Conservation (phyloP, 2,113 vertebrate genomes). For the Ariopsis seemanni region DNA sequence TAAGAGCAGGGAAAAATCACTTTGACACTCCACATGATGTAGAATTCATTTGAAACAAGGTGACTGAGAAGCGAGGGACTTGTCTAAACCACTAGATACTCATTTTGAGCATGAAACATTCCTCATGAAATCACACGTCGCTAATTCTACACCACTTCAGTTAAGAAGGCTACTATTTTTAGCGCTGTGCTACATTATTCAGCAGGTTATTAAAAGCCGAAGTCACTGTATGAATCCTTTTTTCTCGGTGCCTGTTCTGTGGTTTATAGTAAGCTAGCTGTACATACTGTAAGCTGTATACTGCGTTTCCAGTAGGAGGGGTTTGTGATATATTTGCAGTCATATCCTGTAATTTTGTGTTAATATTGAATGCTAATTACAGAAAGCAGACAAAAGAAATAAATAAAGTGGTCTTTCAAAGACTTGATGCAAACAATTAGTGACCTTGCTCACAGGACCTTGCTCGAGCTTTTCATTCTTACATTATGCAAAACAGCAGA, state of each 20-base stretch:
- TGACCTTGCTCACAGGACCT: background rate
- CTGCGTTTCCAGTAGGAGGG: background rate
- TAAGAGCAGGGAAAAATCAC: background rate
- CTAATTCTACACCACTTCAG: slow-evolving; percentile 18
- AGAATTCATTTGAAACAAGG: background rate
- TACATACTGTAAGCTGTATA: background rate
- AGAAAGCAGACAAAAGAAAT: background rate
- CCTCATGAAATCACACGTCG: background rate
- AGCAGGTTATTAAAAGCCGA: background rate
- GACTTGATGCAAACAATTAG: slow-evolving; percentile 25
- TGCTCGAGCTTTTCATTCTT: slow-evolving; percentile 9
- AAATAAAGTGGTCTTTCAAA: slow-evolving; percentile 1
- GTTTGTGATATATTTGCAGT: background rate
- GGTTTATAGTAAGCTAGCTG: background rate
- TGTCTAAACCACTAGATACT: background rate
- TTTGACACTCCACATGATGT: background rate
- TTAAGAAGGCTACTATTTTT: slow-evolving; percentile 28
- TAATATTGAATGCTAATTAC: slow-evolving; percentile 1
- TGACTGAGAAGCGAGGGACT: background rate
- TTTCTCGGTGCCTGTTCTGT: background rate
- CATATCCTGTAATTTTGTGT: background rate
- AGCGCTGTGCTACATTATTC: slow-evolving; percentile 12
- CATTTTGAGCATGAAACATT: background rate
- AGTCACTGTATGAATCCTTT: background rate
- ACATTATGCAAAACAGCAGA: slow-evolving; percentile 48